phyloP scores from a whole-genome alignment of 2,797 vertebrate species.

The Scyliorhinus canicula region DNA sequence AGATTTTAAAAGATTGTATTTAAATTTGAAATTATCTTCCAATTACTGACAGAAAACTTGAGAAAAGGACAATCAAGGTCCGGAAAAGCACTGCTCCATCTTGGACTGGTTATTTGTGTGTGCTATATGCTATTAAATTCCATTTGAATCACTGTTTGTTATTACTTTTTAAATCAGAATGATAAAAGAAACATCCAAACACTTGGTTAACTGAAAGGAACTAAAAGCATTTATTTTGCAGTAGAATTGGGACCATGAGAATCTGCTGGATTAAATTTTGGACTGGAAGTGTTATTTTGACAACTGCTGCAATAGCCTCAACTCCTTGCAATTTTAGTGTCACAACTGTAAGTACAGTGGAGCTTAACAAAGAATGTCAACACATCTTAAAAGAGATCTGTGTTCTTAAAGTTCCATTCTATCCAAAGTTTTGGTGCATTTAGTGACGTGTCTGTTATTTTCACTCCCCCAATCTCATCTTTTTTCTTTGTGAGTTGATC shows the following conservation, averaged over 20 bases:
- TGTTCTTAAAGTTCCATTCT: background rate
- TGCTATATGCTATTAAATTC: background rate
- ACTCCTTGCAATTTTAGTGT: background rate
- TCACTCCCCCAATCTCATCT: background rate
- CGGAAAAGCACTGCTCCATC: too few relatives aligned
- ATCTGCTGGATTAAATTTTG: background rate
- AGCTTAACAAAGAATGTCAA: background rate
- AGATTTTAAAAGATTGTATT: too few relatives aligned
- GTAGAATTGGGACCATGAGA: background rate
- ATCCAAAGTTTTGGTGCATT: background rate
- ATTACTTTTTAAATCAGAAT: background rate
- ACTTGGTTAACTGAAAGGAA: background rate
- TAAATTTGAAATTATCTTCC: too few relatives aligned
- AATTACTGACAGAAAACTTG: background rate
- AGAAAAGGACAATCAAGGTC: background rate
- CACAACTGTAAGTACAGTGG: background rate
- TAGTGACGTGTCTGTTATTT: background rate
- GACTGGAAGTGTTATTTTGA: slow-evolving; percentile 7
- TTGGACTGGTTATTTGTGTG: too few relatives aligned
- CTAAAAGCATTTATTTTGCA: background rate
- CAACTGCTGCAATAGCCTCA: slow-evolving; percentile 6
- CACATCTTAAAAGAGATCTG: background rate
- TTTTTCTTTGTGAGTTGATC: background rate
- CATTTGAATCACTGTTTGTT: background rate
- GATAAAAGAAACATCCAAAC: background rate